Base-by-base conservation (phyloP, 1,140 invertebrate species). In the Atta texana region DNA sequence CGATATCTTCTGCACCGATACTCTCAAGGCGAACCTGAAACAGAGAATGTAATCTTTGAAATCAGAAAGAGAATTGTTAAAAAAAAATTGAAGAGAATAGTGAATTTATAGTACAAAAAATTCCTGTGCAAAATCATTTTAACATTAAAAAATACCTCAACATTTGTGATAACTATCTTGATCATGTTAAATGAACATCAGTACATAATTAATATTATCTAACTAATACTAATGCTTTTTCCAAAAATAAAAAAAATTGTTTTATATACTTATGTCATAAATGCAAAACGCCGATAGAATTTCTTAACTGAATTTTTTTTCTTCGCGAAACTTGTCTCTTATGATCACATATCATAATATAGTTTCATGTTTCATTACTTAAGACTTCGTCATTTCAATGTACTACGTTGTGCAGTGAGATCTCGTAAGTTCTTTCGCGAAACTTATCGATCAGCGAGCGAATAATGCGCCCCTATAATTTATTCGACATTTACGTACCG, bases 1-100 rank as follows among this genome's bases (percentile, higher is more conserved):
- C 98, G 91, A 99, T 99, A 94, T 99, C 99, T 95, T 99, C 99
- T 51, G 99, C 99, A 90, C 99, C 99, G 93, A 99, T 99, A 94
- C 99, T 99, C 96, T 99, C 99, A 92, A 99, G 95, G 34, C 98
- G 97, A 55, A 99, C 98, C 98, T 98, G 94, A 2, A 92, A 94
- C 78, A 75, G 14, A 51, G 12, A 78, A 74, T 21, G 2, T 28
- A 59, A 72, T 24, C 5, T n/a, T 81, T 61, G 8, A 81, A 4
- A 49, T 44, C n/a, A 24, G 39, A 8, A 12, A 4, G 3, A 2
- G 34, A 34, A 34, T 34, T 55, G 10, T 10, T 18, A 2, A 21
- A 10, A 39, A 39, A 21, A 34, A 4, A 14, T 14, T 18, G 16
- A 31, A 12, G 16, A 21, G 18, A 6, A 5, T 44, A 28, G 0